Evolutionary conservation across 2,113 vertebrate species (phyloP), one percentile per base, ranked within the genome.

Genomic region (Litocranius walleri): DNA sequence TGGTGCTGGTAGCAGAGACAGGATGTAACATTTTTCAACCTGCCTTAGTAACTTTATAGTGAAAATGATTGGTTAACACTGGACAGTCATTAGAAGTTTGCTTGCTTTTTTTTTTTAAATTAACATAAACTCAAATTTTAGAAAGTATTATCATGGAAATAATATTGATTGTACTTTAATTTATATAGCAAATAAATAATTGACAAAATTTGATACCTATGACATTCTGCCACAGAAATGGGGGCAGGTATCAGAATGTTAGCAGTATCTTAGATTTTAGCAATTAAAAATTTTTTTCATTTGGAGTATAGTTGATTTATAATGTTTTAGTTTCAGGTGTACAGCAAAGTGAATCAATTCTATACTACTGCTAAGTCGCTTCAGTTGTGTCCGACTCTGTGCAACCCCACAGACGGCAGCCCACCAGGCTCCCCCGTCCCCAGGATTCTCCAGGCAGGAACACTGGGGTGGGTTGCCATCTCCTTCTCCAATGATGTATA

Each of bases 1-100:
- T 7, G 40, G 25, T 27, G 36, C 16, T 17, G 29, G 1, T 52
- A 7, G 30, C 0, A 0, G 78, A 45, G 17, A 30, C 1, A 33
- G 78, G 78, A 45, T 21, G 17, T 52, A 21, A 15, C 12, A n/a
- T 19, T 61, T 84, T 89, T 52, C 12, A 88, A 33, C 23, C 5
- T 27, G 11, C 12, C 2, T 9, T 5, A 62, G 9, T 57, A 57
- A 93, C 36, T 82, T n/a, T 15, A 29, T 16, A 50, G n/a, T 59
- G 52, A n/a, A 81, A 81, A 90, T n/a, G 17, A 40, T 78, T 74
- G 54, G 12, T 74, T 16, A 77, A 29, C 23, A 48, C n/a, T 33
- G 8, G 25, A 77, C 45, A 77, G 71, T 56, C 62, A 16, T n/a
- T 54, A 50, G 36, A 77, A 61, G 11, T 36, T 54, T 40, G 17